Base-by-base conservation (phyloP, 92 coral and sea anemone species). In the Scolanthus callimorphus region DNA sequence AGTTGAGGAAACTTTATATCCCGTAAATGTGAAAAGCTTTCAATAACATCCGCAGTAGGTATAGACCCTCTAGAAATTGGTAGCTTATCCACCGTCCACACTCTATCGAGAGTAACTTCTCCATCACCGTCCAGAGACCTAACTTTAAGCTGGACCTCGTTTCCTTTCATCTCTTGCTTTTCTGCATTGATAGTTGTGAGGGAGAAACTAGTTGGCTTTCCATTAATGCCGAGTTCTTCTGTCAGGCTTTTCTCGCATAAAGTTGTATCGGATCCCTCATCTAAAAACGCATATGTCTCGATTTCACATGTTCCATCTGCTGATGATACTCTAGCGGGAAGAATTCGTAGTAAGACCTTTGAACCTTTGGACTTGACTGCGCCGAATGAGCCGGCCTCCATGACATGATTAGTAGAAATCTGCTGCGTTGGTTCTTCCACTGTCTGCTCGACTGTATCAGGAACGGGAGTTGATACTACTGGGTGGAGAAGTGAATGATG, bases 401-500 rank as follows among this genome's bases (percentile, higher is more conserved):
- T 9, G 52, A 46, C 23, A 21, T 46, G 52, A 20, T 46, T 46
- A 19, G 52, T 10, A 19, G 52, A 9, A 21, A 6, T 46, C 17
- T 20, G 11, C 12, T 46, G 12, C 8, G 52, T 11, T 4, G 52
- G 22, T 20, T 46, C 52, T 46, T 46, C 52, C 15, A 34, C 41
- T 6, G 8, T 15, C 15, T 6, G 41, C 41, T 34, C 41, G 41
- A 34, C 41, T 34, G 6, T 6, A 34, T 34, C 41, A 34, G 41
- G 15, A 34, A 15, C 41, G 15, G 41, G 41, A 34, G 15, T 6
- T 6, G 41, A 34, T 6, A 34, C 41, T 6, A 34, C 41, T 63
- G 41, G 67, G 27, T 74, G 81, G 3, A 74, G 29, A 17, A 74
- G 68, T 24, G 81, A 65, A 47, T 65, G 81, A 15, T 74, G 81